phyloP scores from a whole-genome alignment of 1,140 invertebrate genomes.

The Onthophagus taurus region DNA sequence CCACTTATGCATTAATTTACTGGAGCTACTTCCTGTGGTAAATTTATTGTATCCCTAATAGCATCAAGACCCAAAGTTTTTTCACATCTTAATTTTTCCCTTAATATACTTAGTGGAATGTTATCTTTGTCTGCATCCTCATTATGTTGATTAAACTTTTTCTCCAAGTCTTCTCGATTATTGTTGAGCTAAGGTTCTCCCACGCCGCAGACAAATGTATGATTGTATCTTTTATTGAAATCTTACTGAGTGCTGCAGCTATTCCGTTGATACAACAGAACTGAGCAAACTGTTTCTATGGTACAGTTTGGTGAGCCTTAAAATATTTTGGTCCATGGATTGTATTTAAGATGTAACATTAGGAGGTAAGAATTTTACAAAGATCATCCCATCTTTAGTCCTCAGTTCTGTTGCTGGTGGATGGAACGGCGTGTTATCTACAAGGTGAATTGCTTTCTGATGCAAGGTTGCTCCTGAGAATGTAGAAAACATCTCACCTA shows the following conservation, averaged over 20 bases:
- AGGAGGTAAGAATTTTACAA: constrained; percentile 36
- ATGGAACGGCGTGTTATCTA: constrained; percentile 39
- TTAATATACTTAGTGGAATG: constrained; percentile 6
- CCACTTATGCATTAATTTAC: no score
- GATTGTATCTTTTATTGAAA: constrained; percentile 9
- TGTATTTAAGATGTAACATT: constrained; percentile 37
- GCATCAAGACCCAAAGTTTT: no score
- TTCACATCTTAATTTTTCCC: no score
- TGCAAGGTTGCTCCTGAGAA: no score
- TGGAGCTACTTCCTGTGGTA: no score
- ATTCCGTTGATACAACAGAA: constrained; percentile 11
- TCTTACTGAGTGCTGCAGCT: no score
- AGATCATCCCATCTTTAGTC: constrained; percentile 34
- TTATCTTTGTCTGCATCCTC: constrained; percentile 1
- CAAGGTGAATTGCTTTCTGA: constrained; percentile 34
- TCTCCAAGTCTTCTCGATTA: no score
- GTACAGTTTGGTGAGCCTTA: constrained; percentile 22
- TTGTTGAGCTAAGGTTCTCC: no score
- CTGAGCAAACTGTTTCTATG: constrained; percentile 22
- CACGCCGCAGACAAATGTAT: constrained; percentile 14
- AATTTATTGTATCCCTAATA: no score
- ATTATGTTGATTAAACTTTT: no score
- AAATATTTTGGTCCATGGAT: no score
- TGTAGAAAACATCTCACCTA: no score
- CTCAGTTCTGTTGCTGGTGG: constrained; percentile 35